Evolutionary conservation across 2,113 vertebrate species (phyloP).

Genomic region (Phycodurus eques): DNA sequence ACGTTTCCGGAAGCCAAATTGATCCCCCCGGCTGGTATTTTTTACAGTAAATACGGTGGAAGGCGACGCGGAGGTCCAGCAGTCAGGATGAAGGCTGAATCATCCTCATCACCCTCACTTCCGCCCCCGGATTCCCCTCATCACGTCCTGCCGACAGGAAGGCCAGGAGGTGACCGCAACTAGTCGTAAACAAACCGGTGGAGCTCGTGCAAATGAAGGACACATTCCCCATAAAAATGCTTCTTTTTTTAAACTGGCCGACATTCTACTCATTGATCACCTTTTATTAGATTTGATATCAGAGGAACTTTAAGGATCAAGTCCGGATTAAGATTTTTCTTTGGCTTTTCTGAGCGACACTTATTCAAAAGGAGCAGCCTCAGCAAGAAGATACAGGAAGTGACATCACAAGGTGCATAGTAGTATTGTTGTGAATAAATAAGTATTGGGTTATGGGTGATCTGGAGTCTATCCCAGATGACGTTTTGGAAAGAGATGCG

Average conservation of each 20-base stretch:
- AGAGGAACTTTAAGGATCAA: background rate
- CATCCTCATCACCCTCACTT: background rate
- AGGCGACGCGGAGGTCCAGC: conserved; percentile 8
- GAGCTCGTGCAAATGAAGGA: conserved; percentile 19
- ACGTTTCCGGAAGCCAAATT: conserved; percentile 12
- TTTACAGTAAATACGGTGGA: conserved; percentile 38
- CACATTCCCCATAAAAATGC: conserved; percentile 34
- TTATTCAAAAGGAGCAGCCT: no score
- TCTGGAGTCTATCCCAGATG: no score
- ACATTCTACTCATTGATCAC: background rate
- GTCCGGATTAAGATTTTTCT: background rate
- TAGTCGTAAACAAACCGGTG: background rate
- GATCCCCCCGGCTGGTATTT: background rate
- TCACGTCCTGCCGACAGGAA: conserved; percentile 18
- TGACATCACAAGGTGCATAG: no score
- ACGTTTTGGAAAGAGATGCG: no score
- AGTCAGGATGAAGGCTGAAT: conserved; percentile 29
- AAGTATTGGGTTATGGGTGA: no score
- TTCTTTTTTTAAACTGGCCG: no score
- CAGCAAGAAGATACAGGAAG: no score
- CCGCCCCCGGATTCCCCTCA: conserved; percentile 13
- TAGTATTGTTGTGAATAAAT: no score
- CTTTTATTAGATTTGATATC: background rate
- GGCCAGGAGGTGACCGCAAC: background rate
- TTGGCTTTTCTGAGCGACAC: no score